Base-by-base conservation (phyloP, 2,113 vertebrate species). In the Stictonetta naevosa region DNA sequence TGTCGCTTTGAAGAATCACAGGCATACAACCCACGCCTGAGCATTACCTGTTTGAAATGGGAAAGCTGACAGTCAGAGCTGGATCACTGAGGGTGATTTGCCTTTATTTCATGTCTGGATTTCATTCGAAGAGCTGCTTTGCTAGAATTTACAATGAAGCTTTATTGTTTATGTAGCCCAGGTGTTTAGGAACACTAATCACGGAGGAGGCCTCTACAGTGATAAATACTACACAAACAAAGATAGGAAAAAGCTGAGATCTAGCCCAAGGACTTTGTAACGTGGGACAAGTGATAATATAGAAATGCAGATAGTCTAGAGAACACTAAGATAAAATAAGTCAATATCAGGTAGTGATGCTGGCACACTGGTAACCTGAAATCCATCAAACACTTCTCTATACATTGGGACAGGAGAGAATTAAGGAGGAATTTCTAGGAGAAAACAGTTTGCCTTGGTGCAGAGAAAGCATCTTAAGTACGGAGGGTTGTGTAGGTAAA, bases 171-270 rank as follows among this genome's bases (percentile, higher is more conserved):
- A 56, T 68, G 52, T 50, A 52, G 33, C 25, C 20, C 42, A 52
- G 44, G 20, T 53, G 28, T 88, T 95, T 83, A 52, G 78, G 74
- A 81, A 58, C 23, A 31, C 44, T 77, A 55, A 69, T 73, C 48
- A 77, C 0, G 0, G 52, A 86, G 63, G 29, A 91, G 56, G 56
- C 21, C 22, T 83, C 58, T 86, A 15, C 48, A 56, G 25, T 78
- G 58, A 78, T 86, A 86, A 95, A 93, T 63, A 33, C 29, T 72
- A 48, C 42, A 75, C 56, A 95, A 88, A 86, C 5, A 81, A 84
- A 88, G 80, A 82, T 20, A 93, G 38, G 38, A 75, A 86, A 72
- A 10, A 81, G 46, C 67, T 85, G 69, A 86, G 28, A 74, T 83
- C 31, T 67, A 88, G 44, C 76, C 50, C 72, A 81, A 83, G n/a